A percentile compares a stretch with the other conserved stretches of the same genome.
Evolutionary conservation across 2,113 vertebrate genomes (phyloP).

Genomic region (Podarcis raffonei): DNA sequence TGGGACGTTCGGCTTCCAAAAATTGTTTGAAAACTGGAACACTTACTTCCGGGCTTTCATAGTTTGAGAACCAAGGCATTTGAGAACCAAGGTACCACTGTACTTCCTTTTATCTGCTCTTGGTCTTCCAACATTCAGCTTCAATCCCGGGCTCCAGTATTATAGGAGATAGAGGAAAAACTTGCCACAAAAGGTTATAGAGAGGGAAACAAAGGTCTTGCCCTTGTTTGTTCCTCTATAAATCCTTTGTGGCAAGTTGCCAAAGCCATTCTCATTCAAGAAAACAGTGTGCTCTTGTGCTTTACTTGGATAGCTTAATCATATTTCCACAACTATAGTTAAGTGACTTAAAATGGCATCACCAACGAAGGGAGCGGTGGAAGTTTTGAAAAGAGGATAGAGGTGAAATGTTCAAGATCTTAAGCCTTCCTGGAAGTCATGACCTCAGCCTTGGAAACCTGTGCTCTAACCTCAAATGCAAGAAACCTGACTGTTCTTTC

Average conservation of each 20-base stretch:
- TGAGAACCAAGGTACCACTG: too few relatives aligned
- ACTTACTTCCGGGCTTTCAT: too few relatives aligned
- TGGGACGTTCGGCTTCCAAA: too few relatives aligned
- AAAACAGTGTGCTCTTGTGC: not conserved
- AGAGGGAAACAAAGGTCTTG: not conserved
- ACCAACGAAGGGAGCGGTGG: not conserved
- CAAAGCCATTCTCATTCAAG: not conserved
- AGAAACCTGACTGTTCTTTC: not conserved
- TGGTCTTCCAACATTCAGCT: too few relatives aligned
- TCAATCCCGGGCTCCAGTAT: too few relatives aligned
- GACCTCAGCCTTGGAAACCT: not conserved
- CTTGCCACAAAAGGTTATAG: too few relatives aligned
- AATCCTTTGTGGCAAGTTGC: not conserved
- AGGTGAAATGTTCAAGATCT: not conserved
- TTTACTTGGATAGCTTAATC: not conserved
- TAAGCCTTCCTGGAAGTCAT: not conserved
- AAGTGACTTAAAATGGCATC: not conserved
- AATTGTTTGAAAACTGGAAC: too few relatives aligned
- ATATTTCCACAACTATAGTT: not conserved
- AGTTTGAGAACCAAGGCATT: too few relatives aligned
- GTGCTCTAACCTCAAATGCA: not conserved
- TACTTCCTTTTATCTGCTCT: too few relatives aligned
- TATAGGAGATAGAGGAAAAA: too few relatives aligned
- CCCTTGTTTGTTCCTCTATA: not conserved
- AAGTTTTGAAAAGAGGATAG: not conserved